These are phyloP conservation scores for Eulacestoma nigropectus DNA, from an alignment of 2,113 vertebrate genomes.

Conservation along the genomic window DNA sequence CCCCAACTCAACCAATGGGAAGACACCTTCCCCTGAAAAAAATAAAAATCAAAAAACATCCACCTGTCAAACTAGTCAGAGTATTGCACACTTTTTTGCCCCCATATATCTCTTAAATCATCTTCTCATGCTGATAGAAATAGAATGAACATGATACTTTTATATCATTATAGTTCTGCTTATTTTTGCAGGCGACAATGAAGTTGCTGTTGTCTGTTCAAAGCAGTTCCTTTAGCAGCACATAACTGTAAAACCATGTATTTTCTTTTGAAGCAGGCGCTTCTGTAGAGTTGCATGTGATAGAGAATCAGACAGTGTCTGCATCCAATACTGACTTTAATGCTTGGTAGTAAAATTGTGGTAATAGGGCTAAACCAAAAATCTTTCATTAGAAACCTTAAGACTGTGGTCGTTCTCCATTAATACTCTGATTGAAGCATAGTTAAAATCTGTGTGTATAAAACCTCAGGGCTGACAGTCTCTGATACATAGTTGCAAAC, in stretches of 20 bases:
- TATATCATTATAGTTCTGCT: neutral
- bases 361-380: neutral
- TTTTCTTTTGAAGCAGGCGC: neutral
- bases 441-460: rapidly evolving
- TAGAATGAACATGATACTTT: neutral
- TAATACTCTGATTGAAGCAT: neutral
- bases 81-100: neutral
- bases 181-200: neutral
- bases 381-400: neutral
- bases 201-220: neutral
- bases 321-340: neutral
- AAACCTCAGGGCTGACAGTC: rapidly evolving
- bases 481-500: neutral
- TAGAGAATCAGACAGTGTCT: neutral
- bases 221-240: neutral
- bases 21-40: neutral
- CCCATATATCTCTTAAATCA: neutral
- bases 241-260: rapidly evolving
- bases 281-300: too few species aligned
- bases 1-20: neutral
- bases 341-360: neutral
- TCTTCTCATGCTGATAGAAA: neutral
- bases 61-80: too few species aligned
- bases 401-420: rapidly evolving
- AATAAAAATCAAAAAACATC: rapidly evolving